Evolutionary conservation across 2,113 vertebrate species (phyloP), one percentile per base, ranked within the genome.

Genomic region (Paracyprichromis sp.): DNA sequence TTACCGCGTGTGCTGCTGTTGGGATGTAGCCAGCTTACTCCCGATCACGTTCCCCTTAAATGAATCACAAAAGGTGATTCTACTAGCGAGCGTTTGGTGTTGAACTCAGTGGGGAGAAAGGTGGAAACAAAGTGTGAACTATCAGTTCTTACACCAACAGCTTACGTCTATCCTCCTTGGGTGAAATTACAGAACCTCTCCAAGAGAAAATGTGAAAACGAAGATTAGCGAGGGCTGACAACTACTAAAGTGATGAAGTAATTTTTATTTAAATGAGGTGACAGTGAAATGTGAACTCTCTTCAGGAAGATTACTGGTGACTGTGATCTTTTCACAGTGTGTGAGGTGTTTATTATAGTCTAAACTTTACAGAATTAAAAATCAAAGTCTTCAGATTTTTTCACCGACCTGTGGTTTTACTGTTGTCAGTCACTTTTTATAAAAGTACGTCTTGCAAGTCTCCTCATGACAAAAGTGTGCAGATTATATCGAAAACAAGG

Each of bases 81-180:
- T 89, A 82, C 86, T 90, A 34, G 54, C 86, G 87, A 81, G 26
- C 45, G 8, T 90, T 92, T 76, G 85, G 88, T 61, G 93, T 85
- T 81, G 83, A 82, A 86, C 76, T 83, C 90, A 59, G 89, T 59
- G 47, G 88, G 69, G 89, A 91, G 86, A 45, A 76, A 47, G 50
- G 29, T 47, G 80, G 83, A 59, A 69, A 86, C 38, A 57, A 89
- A 52, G 90, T 95, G 94, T 94, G 93, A 95, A 94, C 89, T 93
- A 90, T 93, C 93, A 85, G 87, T 90, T 95, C 92, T 84, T 94
- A 92, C 80, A 89, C 81, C 87, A 95, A 92, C 93, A 96, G 97
- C 96, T 96, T 97, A 96, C 97, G 96, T 96, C 96, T 97, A 95
- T 97, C 96, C 95, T 96, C 95, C 96, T 95, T 96, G 95, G 96